Conservation (phyloP, 2,797 vertebrate species). For the Myoxocephalus aenaeus region DNA sequence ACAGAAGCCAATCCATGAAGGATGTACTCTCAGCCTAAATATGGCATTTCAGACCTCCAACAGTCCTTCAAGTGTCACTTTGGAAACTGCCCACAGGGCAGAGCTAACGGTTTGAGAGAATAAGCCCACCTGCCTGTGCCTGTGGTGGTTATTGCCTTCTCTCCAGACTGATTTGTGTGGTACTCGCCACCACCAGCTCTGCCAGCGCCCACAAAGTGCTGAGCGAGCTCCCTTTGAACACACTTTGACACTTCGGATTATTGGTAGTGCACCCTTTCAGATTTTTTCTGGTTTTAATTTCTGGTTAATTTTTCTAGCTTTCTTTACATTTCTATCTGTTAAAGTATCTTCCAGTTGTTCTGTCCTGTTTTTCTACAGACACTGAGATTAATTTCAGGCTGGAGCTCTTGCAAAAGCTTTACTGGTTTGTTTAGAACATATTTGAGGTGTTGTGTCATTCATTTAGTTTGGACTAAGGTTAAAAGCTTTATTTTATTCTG, state of each 20-base stretch:
- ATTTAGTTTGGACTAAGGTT: slow-evolving; percentile 3
- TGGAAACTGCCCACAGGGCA: slow-evolving; percentile 31
- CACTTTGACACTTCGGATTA: slow-evolving; percentile 53
- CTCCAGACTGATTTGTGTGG: slow-evolving; percentile 66
- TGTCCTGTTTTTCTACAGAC: slow-evolving; percentile 4
- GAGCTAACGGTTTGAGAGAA: slow-evolving; percentile 41
- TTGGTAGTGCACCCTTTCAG: slow-evolving; percentile 27
- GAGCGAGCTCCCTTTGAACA: slow-evolving; percentile 47
- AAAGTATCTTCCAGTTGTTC: slow-evolving; percentile 3
- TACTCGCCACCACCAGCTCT: slow-evolving; percentile 33
- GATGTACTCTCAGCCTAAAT: slow-evolving; percentile 17
- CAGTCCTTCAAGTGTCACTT: slow-evolving; percentile 27
- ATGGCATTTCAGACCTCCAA: slow-evolving; percentile 22
- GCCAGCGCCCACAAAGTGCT: slow-evolving; percentile 58
- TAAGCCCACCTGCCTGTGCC: slow-evolving; percentile 40
- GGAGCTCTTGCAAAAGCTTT: slow-evolving; percentile 20
- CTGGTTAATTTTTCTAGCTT: slow-evolving; percentile 22
- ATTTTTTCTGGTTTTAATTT: slow-evolving; percentile 33
- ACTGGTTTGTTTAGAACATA: slow-evolving; percentile 21
- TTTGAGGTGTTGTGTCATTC: slow-evolving; percentile 21
- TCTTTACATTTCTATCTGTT: slow-evolving; percentile 32
- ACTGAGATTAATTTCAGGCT: slow-evolving; percentile 15
- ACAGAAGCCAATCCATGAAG: background rate
- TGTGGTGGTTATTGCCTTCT: slow-evolving; percentile 55
- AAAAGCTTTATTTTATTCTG: slow-evolving; percentile 3